Percentiles rank a stretch among this genome's conserved stretches.
These are phyloP conservation scores for Lamprologus lemairii DNA, from an alignment of 2,113 vertebrate genomes.

Conservation along the genomic window DNA sequence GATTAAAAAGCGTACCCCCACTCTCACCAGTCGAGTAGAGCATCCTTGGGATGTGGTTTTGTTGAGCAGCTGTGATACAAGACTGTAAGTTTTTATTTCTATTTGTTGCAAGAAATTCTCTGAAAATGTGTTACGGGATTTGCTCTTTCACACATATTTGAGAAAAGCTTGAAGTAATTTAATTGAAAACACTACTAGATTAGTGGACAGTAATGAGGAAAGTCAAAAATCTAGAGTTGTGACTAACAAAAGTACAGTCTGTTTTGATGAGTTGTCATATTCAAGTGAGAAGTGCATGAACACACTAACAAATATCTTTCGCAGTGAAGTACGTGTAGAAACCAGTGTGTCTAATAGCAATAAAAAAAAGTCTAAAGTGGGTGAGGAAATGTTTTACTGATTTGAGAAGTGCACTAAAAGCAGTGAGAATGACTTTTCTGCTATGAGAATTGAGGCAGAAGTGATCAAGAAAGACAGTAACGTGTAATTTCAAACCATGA, in stretches of 20 bases:
- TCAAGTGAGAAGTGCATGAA: background rate
- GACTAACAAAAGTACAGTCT: background rate
- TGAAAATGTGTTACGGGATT: background rate
- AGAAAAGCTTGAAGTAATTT: background rate
- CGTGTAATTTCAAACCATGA: background rate
- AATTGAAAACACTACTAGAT: background rate
- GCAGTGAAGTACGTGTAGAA: background rate
- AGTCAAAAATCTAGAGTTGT: background rate
- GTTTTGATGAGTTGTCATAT: background rate
- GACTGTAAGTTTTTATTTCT: background rate
- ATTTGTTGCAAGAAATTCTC: background rate
- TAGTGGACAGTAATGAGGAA: background rate
- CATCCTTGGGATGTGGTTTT: background rate
- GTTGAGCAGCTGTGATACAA: background rate
- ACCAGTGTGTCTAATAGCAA: background rate
- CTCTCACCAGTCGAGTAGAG: background rate
- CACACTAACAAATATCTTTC: background rate
- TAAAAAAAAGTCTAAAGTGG: background rate
- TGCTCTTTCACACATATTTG: background rate
- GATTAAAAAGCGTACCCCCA: background rate
- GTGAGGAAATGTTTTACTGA: background rate
- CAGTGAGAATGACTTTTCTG: background rate
- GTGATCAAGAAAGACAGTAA: background rate
- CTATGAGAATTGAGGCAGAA: background rate
- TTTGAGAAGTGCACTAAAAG: background rate